Base-by-base conservation (phyloP, 2,888 invertebrate species). In the Molorchus minor region DNA sequence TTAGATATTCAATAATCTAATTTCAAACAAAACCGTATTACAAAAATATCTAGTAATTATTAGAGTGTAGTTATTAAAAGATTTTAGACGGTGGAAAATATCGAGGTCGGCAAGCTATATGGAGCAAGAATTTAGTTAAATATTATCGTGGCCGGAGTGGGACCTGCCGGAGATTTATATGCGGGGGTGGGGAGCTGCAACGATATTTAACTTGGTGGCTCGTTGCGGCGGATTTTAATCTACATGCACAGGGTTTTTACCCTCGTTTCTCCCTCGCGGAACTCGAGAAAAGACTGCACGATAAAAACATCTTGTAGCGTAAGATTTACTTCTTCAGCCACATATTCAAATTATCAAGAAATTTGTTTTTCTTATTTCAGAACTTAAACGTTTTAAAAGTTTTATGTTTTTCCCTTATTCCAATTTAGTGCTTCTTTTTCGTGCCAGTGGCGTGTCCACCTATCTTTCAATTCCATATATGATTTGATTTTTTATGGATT, bases 261-360 rank as follows among this genome's bases (percentile, higher is more conserved):
- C 79, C 77, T 76, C 74, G 65, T 40, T 61, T 62, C 62, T 64
- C 75, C 77, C 76, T 74, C 74, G 74, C 76, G 72, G 72, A 77
- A 77, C 75, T 77, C 75, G 71, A 71, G 75, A 75, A 76, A 76
- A 76, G 76, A 73, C 76, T 75, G 71, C 62, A 78, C 79, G 80
- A 81, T 80, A 81, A 81, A 81, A 81, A 81, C 81, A 81, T 81
- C 81, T 81, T 81, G 81, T 81, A 80, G 77, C 78, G 75, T 71
- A 77, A 81, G 80, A 81, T 80, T 81, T 81, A 81, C 80, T 81
- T 78, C 79, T 78, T 75, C 78, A 75, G 77, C 78, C 81, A 81
- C 81, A 81, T 81, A 81, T 81, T 81, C 81, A 82, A 82, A 82
- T 81, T 81, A 82, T 82, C 81, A 81, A 78, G 79, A 75, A 81